Evolutionary conservation across 1,140 invertebrate genomes (phyloP).

Genomic region (Episyrphus balteatus): DNA sequence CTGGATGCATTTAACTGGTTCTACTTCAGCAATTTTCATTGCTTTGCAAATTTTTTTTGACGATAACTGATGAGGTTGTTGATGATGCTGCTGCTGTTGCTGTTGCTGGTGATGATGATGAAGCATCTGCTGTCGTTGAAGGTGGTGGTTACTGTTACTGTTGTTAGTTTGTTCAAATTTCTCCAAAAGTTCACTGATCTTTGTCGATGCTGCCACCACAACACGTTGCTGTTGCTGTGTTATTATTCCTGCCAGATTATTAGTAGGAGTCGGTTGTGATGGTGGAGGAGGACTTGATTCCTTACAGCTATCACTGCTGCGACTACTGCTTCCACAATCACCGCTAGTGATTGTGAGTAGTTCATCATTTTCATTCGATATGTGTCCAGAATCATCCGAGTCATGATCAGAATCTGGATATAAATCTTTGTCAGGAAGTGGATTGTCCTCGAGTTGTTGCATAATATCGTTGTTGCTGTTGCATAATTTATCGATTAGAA

Average conservation of each 20-base stretch:
- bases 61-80: slow-evolving; percentile 8
- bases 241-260: slow-evolving; percentile 12
- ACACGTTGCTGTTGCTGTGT: slow-evolving; percentile 1
- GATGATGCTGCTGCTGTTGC: background rate
- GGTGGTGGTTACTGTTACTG: background rate
- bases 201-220: slow-evolving; percentile 7
- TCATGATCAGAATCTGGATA: slow-evolving; percentile 24
- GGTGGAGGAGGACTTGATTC: slow-evolving; percentile 14
- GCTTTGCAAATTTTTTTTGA: slow-evolving; percentile 7
- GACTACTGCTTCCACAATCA: slow-evolving; percentile 26
- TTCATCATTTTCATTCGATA: slow-evolving; percentile 56
- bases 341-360: background rate
- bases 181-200: slow-evolving; percentile 21
- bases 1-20: slow-evolving; percentile 28
- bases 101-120: background rate
- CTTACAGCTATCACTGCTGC: slow-evolving; percentile 2
- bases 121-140: background rate
- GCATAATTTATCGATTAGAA: background rate
- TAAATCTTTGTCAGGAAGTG: too few relatives aligned
- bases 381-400: slow-evolving; percentile 66
- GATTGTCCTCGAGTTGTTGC: slow-evolving; percentile 4
- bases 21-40: slow-evolving; percentile 22
- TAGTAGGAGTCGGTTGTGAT: slow-evolving; percentile 13
- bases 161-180: slow-evolving; percentile 20
- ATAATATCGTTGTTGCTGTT: background rate